Evolutionary conservation across 2,113 vertebrate species (phyloP), one percentile per base, ranked within the genome.

Genomic region (Osmerus mordax): DNA sequence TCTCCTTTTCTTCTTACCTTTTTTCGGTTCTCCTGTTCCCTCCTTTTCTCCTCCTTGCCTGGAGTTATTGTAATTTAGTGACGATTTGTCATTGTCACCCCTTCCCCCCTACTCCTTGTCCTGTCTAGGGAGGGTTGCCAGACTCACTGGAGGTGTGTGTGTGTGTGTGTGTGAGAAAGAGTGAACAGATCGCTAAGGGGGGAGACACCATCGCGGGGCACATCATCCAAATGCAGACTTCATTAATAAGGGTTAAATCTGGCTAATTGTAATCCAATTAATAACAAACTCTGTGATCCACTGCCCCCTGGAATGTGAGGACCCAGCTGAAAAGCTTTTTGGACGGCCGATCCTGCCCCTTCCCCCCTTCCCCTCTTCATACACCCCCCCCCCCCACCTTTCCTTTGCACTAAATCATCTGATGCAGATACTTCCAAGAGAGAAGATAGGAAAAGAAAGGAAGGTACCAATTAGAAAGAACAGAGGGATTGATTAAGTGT

Each of bases 61-160:
- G 74, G 74, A 79, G 73, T 81, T 84, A 87, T 88, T 89, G 80
- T 82, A 82, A 92, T 92, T 94, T 94, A 93, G 90, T 87, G 90
- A 92, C 90, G 91, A 94, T 93, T 94, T 93, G 91, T 94, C 93
- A 93, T 89, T 93, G 93, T 94, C 93, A 91, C 87, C 88, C 90
- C 90, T 90, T 89, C 89, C 7, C 41, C 64, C 64, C 86, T 90
- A 89, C 87, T 92, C 89, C 90, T 88, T 84, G 71, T 90, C 87
- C 84, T 79, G 84, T 70, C 87, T 85, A 86, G 90, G 91, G 88
- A 89, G 87, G 81, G 91, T 76, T 90, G 87, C 89, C 89, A 89
- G 85, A n/a, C 52, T 60, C 59, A 67, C 89, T 25, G 88, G 84
- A 85, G 55, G 69, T 63, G 62, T 52, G 36, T 51, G 58, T 52